Base-by-base conservation (phyloP, 2,888 invertebrate genomes). In the Lycophotia porphyrea region DNA sequence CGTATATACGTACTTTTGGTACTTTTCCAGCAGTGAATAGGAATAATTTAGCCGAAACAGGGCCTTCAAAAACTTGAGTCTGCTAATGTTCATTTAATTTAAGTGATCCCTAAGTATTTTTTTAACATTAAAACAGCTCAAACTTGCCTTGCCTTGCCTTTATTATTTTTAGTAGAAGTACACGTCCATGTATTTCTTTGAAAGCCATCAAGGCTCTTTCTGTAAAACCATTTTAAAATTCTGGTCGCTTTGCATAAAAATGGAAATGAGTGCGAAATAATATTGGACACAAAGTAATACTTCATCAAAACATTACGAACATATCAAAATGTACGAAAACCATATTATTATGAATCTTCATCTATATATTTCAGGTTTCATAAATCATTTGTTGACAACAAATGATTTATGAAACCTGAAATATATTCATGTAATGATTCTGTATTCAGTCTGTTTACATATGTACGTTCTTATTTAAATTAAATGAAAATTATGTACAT, bases 171-270 rank as follows among this genome's bases (percentile, higher is more conserved):
- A 63, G 34, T 21, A 78, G n/a, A 52, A 67, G 18, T 42, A 49
- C 13, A 67, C 34, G 55, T 58, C 34, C 66, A 60, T 31, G 63
- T 55, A 80, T 68, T 79, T 58, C 73, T 84, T 73, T 66, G 44
- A 73, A 84, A 68, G 34, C 36, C 52, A 63, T 80, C 67, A 68
- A 72, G 58, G 74, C 60, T 52, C 52, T 27, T 74, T 49, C 31
- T 63, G 42, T 66, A 44, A 39, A 81, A 67, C 61, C 49, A 36
- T 66, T 84, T 81, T 68, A 71, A 82, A 71, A 71, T 84, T 81
- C 67, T 49, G 18, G 18, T 39, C 60, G 44, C 58, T 81, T 80
- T 71, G 65, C 85, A 84, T 84, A 84, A 84, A 76, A 66, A 84
- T 82, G 81, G 69, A 84, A 84, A 80, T 84, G 47, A 58, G 64